Base-by-base conservation (phyloP, 2,113 vertebrate genomes). In the Cariama cristata region DNA sequence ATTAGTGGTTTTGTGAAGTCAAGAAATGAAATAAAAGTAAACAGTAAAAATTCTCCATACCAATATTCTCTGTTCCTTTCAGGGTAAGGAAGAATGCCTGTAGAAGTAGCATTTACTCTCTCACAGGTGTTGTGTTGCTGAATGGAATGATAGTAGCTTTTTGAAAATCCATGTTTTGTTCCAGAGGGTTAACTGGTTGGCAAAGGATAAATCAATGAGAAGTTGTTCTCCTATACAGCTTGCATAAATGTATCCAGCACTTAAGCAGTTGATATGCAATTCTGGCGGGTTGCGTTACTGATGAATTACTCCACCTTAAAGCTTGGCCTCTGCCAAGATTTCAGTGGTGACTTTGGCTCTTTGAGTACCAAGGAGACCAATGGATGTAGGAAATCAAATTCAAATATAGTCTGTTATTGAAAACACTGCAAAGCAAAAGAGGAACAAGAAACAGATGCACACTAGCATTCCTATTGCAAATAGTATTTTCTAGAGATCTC, bases 261-360 rank as follows among this genome's bases (percentile, higher is more conserved):
- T 82, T 82, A 58, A 60, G 67, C 38, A 88, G 45, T 79, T 93
- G 83, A 74, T 94, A 59, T 90, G 50, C 89, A 90, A 74, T 96
- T 96, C 45, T 80, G 92, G 88, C 20, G 20, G 42, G 8, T 52
- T 76, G 28, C 21, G 52, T 80, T 92, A 80, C 67, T 83, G 79
- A 69, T 74, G 22, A 93, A 95, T 95, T 90, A 53, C 38, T 81
- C 53, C 26, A 68, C 80, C 75, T 73, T 73, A 86, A 80, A 82
- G 60, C 44, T 55, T 76, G 67, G 74, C 42, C 67, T 88, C 88
- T 95, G 93, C 79, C 81, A 95, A 88, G 79, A 75, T 85, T 94
- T 72, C 77, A 28, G 47, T 87, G 47, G 33, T 93, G 95, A 82
- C 75, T 88, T 94, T 96, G 92, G 38, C 59, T 86, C 26, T 68